phyloP scores from a whole-genome alignment of 2,797 vertebrate species.

The Pseudochirops corinnae region DNA sequence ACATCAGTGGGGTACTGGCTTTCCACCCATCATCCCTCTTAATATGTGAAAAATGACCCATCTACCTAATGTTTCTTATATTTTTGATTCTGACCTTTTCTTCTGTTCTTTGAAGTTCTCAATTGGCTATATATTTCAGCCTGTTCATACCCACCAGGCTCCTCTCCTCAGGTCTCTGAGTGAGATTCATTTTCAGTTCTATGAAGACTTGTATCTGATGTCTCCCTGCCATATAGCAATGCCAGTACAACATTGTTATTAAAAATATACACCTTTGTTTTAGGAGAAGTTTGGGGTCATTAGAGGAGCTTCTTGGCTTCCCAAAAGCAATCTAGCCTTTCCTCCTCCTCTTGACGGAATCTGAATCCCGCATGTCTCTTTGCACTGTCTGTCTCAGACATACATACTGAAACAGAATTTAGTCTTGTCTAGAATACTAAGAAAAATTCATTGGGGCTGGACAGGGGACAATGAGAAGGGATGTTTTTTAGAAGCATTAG shows the following conservation, averaged over 20 bases:
- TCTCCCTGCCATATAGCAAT: not conserved
- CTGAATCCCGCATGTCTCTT: not conserved
- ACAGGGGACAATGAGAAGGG: not conserved
- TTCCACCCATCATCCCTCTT: not conserved
- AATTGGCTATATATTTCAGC: not conserved
- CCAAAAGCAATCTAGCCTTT: not conserved
- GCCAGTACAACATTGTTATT: not conserved
- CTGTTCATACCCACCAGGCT: not conserved
- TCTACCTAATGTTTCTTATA: not conserved
- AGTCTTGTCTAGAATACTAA: not conserved
- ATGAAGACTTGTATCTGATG: not conserved
- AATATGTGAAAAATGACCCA: not conserved
- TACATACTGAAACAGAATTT: not conserved
- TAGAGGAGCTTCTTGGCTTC: not conserved
- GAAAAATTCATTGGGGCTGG: not conserved
- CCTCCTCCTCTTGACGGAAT: not conserved
- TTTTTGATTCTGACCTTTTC: not conserved
- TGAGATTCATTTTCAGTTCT: not conserved
- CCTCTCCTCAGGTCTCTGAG: not conserved
- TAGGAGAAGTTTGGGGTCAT: not conserved
- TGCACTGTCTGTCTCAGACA: not conserved
- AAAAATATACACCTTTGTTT: not conserved
- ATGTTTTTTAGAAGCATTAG: not conserved
- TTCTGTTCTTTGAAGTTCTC: not conserved
- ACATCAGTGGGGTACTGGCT: not conserved